These are phyloP conservation scores for Sturnus vulgaris DNA, from an alignment of 2,113 vertebrate species.

Conservation along the genomic window DNA sequence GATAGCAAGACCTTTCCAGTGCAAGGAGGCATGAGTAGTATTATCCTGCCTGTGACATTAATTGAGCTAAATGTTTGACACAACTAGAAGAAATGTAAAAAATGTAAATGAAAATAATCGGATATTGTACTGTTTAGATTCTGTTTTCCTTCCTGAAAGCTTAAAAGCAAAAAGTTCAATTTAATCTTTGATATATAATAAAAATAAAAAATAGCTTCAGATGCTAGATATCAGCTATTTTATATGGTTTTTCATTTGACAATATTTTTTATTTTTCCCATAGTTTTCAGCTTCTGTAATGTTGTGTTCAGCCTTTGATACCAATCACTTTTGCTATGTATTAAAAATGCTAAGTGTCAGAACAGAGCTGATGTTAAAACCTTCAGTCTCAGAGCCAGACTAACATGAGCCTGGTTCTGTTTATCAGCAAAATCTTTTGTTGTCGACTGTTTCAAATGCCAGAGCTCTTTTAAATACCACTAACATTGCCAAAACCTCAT, in stretches of 20 bases:
- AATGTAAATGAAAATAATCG: neutral
- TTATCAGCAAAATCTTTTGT: conserved; percentile 24
- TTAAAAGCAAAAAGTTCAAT: neutral
- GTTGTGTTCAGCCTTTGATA: neutral
- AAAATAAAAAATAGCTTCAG: neutral
- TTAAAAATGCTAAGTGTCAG: neutral
- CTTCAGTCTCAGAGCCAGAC: neutral
- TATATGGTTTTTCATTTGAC: neutral
- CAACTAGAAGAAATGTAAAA: neutral
- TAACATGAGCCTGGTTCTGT: neutral
- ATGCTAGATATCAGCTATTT: neutral
- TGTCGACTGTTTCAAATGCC: conserved; percentile 63
- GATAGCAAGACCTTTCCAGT: neutral
- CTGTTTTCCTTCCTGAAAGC: neutral
- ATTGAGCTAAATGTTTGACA: neutral
- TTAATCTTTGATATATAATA: neutral
- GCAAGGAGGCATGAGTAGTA: neutral
- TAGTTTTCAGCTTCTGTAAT: neutral
- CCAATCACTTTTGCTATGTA: neutral
- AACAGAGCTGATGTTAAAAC: conserved; percentile 3
- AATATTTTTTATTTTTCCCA: neutral
- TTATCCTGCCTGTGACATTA: neutral
- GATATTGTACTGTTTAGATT: neutral
- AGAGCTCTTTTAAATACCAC: conserved; percentile 65
- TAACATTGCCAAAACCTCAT: conserved; percentile 47